These are phyloP conservation scores for Nephila pilipes DNA, from an alignment of 1,140 invertebrate genomes.

Conservation along the genomic window DNA sequence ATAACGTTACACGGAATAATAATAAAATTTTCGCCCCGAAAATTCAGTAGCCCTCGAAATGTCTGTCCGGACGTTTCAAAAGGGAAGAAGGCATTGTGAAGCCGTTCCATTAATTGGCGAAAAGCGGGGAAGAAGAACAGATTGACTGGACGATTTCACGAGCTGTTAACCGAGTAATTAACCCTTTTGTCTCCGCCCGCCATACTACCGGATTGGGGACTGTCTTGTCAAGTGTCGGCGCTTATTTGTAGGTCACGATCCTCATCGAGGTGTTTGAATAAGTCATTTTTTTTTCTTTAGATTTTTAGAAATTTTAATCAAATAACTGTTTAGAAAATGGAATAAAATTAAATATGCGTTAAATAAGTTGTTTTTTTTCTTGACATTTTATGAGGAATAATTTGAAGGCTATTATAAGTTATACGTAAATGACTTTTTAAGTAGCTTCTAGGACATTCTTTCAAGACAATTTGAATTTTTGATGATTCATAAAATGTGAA, in stretches of 20 bases:
- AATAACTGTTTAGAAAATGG: no score
- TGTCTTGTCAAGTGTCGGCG: no score
- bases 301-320: no score
- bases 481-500: no score
- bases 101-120: constrained; percentile 74
- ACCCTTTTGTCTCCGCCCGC: constrained; percentile 76
- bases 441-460: no score
- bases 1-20: constrained; percentile 53
- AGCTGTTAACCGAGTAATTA: constrained; percentile 77
- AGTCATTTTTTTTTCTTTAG: no score
- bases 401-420: no score
- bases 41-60: constrained; percentile 58
- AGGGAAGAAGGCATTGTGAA: constrained; percentile 76
- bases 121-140: constrained; percentile 75
- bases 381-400: no score
- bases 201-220: constrained; percentile 35
- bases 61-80: constrained; percentile 70
- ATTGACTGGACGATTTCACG: constrained; percentile 77
- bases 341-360: no score
- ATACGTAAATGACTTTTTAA: no score
- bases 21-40: constrained; percentile 75
- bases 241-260: constrained; percentile 23
- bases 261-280: background rate
- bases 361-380: no score
- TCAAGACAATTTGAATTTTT: no score